Percentiles rank a stretch among this genome's conserved stretches.
These are phyloP conservation scores for Lordiphosa andalusiaca DNA, from an alignment of 2,888 invertebrate species.

Conservation along the genomic window DNA sequence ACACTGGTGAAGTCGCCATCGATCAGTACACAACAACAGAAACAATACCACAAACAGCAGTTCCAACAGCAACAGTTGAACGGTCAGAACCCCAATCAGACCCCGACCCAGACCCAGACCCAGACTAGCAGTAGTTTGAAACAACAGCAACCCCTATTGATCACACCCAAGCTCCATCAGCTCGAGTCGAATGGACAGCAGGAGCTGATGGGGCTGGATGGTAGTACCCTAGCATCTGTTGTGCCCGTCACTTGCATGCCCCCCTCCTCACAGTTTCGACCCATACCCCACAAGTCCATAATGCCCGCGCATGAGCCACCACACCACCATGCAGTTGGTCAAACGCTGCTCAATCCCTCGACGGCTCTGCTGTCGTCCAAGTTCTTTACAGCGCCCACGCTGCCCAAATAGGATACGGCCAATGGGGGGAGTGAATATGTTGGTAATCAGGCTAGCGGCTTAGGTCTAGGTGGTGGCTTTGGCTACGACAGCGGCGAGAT, in stretches of 20 bases:
- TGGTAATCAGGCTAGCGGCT: conserved; percentile 43
- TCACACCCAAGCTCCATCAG: conserved; percentile 76
- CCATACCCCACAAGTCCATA: conserved; percentile 80
- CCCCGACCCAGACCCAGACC: conserved; percentile 39
- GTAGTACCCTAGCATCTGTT: conserved; percentile 77
- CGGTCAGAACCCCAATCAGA: conserved; percentile 28
- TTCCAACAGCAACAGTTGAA: conserved; percentile 34
- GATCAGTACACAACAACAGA: conserved; percentile 77
- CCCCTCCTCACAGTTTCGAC: conserved; percentile 80
- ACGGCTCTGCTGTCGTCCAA: conserved; percentile 79
- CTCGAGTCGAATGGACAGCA: conserved; percentile 56
- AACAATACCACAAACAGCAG: conserved; percentile 70
- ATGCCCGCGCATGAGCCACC: conserved; percentile 73
- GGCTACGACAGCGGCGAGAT: conserved; percentile 76
- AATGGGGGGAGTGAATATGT: conserved; percentile 72
- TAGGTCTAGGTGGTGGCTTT: conserved; percentile 49
- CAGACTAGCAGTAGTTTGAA: conserved; percentile 69
- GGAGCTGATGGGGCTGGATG: conserved; percentile 69
- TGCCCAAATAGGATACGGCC: conserved; percentile 80
- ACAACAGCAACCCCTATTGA: conserved; percentile 76
- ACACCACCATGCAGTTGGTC: conserved; percentile 47
- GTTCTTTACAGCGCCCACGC: conserved; percentile 79
- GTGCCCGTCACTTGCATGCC: conserved; percentile 79
- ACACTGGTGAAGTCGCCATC: conserved; percentile 79
- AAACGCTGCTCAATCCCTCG: conserved; percentile 76